Evolutionary conservation across 2,888 invertebrate genomes (phyloP), one percentile per base, ranked within the genome.

Genomic region (Leuctra nigra): DNA sequence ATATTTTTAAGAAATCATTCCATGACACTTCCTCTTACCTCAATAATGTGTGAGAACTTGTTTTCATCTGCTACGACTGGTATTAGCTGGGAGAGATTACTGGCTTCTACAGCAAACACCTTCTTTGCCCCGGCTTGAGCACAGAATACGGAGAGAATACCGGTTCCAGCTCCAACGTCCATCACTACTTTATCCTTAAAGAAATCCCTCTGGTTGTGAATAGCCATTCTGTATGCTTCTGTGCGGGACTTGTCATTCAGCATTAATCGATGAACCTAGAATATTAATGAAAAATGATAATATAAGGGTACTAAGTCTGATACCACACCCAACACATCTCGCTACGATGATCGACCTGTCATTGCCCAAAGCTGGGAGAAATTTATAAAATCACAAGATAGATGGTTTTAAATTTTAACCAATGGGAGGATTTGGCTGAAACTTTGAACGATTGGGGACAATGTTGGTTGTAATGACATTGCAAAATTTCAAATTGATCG

Each of bases 141-240:
- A 70, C 91, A 91, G 72, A 93, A 91, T 66, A 94, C 75, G 1
- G 94, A 92, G 23, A 97, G 73, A 64, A 97, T 90, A 23, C 95
- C 82, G 16, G 89, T 88, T 1, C 91, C 91, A 59, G 90, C 86
- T 1, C 91, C 91, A 53, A 91, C 84, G 73, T 91, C 92, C 75
- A 95, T 77, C 1, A 95, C 87, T 54, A 83, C 70, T 77, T 91
- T 94, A 59, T 82, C 84, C 66, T 80, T 75, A 64, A 96, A 88
- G 55, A 81, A 70, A 1, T 78, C 73, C 64, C 75, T 75, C 64
- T 84, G 84, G 24, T 77, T 74, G 41, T 82, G 70, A 66, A 97
- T 92, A 1, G 92, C 92, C 66, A 86, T 79, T 67, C 77, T 80
- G 68, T 94, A 97, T 1, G 90, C 83, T 63, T 81, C 75, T 54